Base-by-base conservation (phyloP, 2,888 invertebrate genomes). In the Odontomyia ornata region DNA sequence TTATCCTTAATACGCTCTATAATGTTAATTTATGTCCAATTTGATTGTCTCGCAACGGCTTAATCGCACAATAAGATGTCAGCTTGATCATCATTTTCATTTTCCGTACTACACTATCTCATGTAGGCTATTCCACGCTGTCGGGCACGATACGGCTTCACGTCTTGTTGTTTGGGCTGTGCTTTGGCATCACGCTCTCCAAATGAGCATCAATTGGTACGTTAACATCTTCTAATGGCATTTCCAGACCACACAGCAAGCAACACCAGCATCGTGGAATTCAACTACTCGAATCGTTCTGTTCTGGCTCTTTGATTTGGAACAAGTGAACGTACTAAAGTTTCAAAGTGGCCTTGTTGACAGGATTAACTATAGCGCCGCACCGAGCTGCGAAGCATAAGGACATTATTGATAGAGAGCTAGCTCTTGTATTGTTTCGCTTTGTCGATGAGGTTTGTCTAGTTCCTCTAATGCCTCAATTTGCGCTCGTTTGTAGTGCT, bases 11-110 rank as follows among this genome's bases (percentile, higher is more conserved):
- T 76, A 30, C 56, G 76, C 56, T 57, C 56, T 36, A 60, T 76
- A 60, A 60, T 62, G 60, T 69, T 69, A 76, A 76, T 76, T 76
- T 76, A 76, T 69, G 76, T 46, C 28, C 71, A 57, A 76, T 76
- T 76, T 69, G 69, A 27, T 23, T 57, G 69, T 69, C 76, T 57
- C 76, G 52, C 60, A 67, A 76, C 15, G 56, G 60, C 57, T 36
- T 15, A 73, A 57, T 60, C 30, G 73, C 57, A 57, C 73, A 56
- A 69, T 46, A 69, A 69, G 69, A 69, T 69, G 69, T 69, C 69
- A 69, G 47, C 47, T 25, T 47, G 69, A 69, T 69, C 46, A n/a
- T 46, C 47, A 23, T 9, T 21, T 46, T 23, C 69, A 69, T 30
- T 46, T 46, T 69, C 69, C 23, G 46, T 18, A 36, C 43, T 21